Conservation (phyloP, 2,797 vertebrate genomes). For the Siniperca scherzeri region DNA sequence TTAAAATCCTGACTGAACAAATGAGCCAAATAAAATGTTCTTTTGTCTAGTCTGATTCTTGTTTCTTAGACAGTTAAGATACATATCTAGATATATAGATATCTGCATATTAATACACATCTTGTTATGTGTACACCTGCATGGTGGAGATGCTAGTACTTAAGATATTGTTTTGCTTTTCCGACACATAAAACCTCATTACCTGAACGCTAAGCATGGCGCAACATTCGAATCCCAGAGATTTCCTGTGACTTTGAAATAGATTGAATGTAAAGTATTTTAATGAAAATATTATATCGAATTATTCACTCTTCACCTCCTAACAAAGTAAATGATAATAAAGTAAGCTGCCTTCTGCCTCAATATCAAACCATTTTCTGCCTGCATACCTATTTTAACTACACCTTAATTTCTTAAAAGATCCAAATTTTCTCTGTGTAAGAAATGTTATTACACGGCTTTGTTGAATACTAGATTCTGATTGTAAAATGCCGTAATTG, state of each 20-base stretch:
- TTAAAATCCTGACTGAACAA: conserved; percentile 57
- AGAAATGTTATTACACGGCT: neutral
- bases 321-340: conserved; percentile 41
- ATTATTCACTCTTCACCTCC: conserved; percentile 51
- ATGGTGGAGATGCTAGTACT: neutral
- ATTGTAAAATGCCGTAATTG: no score
- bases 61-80: conserved; percentile 7
- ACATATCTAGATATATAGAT: no score
- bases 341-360: conserved; percentile 4
- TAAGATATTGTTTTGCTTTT: conserved; percentile 21
- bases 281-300: conserved; percentile 56
- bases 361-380: neutral
- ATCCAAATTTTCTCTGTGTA: neutral
- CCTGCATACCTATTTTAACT: neutral
- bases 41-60: conserved; percentile 18
- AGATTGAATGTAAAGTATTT: conserved; percentile 64
- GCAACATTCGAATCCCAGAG: conserved; percentile 14
- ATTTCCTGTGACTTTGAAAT: conserved; percentile 57
- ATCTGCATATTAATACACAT: neutral
- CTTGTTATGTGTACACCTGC: neutral
- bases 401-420: neutral
- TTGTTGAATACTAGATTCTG: no score
- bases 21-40: conserved; percentile 50
- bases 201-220: neutral
- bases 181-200: conserved; percentile 46